Base-by-base conservation (phyloP, 2,797 vertebrate genomes). In the Leuciscus waleckii region DNA sequence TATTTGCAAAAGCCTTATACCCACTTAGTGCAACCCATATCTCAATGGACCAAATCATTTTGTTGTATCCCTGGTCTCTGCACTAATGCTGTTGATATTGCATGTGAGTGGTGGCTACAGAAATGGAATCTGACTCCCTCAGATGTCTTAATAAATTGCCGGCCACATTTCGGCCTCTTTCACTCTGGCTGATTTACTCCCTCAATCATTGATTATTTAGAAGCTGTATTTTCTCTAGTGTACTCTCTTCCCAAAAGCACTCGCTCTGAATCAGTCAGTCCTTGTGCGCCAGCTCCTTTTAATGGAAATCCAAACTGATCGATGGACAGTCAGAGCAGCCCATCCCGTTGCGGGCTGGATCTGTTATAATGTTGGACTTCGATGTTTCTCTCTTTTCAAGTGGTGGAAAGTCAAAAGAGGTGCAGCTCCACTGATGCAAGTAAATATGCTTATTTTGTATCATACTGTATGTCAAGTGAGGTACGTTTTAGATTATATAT, bases 241-340 rank as follows among this genome's bases (percentile, higher is more conserved):
- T 73, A 76, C 58, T 78, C 81, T 68, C 74, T 81, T 86, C 73
- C 79, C 67, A 87, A 87, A 87, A 68, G 77, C 86, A 74, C 79
- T 86, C 58, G 54, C 85, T 77, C 77, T 67, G 71, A 78, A 79
- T 51, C 80, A 79, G 49, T 68, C 46, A 61, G 46, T 79, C 73
- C 67, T 81, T 74, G 63, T 35, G 69, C 70, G 65, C 83, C 85
- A 87, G 69, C 71, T 79, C 86, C 75, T 87, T 63, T 83, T 87
- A 87, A 90, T 84, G 86, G 58, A 56, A 86, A 85, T 84, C 87
- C 82, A 88, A 84, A 86, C 79, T 32, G 85, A 89, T 90, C 89
- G 89, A 89, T 89, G 83, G 54, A 81, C 70, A 68, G 81, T 63
- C 83, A 68, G 87, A 78, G 63, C 51, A 61, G 76, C 87, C 85